A percentile compares a stretch with the other conserved stretches of the same genome.
These are phyloP conservation scores for Meleagris gallopavo DNA, from an alignment of 2,113 vertebrate genomes.

Conservation along the genomic window DNA sequence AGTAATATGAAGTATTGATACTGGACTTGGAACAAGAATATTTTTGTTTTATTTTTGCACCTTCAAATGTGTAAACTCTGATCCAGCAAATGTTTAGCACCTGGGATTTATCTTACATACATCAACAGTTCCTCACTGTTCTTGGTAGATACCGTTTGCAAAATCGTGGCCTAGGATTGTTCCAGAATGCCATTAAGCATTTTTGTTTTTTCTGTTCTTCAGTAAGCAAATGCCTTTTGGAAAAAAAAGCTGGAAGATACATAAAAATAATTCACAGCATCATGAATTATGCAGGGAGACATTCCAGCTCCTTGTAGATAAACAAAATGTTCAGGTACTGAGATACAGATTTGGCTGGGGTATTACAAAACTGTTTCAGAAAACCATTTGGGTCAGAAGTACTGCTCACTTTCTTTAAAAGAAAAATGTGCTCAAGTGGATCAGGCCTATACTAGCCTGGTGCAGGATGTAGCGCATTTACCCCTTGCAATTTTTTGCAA, in stretches of 20 bases:
- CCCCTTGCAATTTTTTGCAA: background rate
- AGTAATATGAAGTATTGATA: background rate
- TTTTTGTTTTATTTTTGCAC: conserved; percentile 12
- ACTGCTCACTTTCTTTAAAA: background rate
- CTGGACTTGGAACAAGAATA: background rate
- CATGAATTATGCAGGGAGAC: conserved; percentile 57
- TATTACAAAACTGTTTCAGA: conserved; percentile 50
- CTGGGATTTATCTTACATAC: background rate
- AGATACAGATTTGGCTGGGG: background rate
- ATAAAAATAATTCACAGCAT: conserved; percentile 37
- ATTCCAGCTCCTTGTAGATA: background rate
- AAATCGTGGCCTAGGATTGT: background rate
- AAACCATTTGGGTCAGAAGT: background rate
- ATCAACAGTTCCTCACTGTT: background rate
- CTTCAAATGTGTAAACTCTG: background rate
- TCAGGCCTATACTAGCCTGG: background rate
- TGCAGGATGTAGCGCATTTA: background rate
- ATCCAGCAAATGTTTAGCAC: background rate
- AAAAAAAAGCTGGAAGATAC: background rate
- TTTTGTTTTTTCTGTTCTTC: background rate
- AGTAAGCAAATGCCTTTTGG: background rate
- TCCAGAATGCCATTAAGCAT: background rate
- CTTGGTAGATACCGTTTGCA: background rate
- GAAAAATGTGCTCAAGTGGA: background rate
- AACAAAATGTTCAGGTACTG: conserved; percentile 27